Percentiles rank a stretch among this genome's conserved stretches.
These are phyloP conservation scores for Archips xylosteana DNA, from an alignment of 2,888 invertebrate species.

Conservation along the genomic window DNA sequence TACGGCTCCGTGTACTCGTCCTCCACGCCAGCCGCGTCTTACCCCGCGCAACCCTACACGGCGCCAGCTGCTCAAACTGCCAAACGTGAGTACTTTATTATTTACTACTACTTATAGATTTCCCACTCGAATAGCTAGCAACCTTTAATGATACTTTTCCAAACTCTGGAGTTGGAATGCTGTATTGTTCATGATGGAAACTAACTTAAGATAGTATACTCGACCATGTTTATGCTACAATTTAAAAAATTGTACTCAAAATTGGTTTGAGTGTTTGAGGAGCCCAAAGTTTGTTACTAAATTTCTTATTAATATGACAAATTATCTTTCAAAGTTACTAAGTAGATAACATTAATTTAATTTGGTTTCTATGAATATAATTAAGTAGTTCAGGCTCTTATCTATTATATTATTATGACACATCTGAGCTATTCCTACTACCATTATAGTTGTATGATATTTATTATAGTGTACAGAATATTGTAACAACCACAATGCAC, in stretches of 20 bases:
- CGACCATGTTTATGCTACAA: background rate
- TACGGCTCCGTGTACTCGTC: constrained; percentile 87
- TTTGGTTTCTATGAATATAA: background rate
- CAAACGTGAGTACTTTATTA: constrained; percentile 82
- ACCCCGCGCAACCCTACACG: constrained; percentile 82
- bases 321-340: background rate
- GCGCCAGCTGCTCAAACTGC: constrained; percentile 85
- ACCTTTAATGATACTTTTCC: background rate
- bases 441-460: constrained; percentile 30
- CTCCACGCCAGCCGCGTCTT: constrained; percentile 81
- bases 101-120: background rate
- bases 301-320: too few species aligned
- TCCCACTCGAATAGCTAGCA: background rate
- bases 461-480: constrained; percentile 30
- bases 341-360: background rate
- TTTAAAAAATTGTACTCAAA: background rate
- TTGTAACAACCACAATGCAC: constrained; percentile 41
- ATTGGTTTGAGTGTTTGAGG: background rate
- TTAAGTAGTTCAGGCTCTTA: background rate
- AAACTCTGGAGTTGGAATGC: background rate
- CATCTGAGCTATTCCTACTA: constrained; percentile 25
- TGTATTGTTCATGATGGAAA: background rate
- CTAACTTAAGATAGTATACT: background rate
- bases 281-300: too few species aligned
- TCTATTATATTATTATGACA: constrained; percentile 15